Percentiles rank a stretch among this genome's conserved stretches.
phyloP scores from a whole-genome alignment of 2,888 invertebrate genomes.

The Prosapia bicincta region DNA sequence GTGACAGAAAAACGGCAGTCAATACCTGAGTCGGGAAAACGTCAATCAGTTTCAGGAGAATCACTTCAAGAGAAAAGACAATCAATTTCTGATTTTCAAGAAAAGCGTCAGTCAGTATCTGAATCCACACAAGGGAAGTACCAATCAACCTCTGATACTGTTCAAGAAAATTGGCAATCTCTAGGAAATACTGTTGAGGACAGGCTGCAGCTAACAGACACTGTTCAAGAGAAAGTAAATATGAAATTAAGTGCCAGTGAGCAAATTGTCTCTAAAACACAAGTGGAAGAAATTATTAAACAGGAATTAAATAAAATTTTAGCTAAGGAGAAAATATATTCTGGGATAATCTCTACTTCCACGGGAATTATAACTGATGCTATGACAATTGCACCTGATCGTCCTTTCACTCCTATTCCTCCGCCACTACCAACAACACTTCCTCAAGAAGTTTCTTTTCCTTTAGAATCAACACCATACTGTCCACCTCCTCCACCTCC shows the following conservation, averaged over 20 bases:
- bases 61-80: not conserved
- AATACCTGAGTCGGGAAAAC: not conserved
- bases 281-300: conserved; percentile 34
- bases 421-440: conserved; percentile 31
- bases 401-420: conserved; percentile 37
- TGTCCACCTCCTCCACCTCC: conserved; percentile 33
- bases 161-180: not conserved
- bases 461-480: conserved; percentile 35
- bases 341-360: conserved; percentile 18
- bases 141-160: not conserved
- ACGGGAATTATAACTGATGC: conserved; percentile 32
- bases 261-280: conserved; percentile 32
- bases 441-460: conserved; percentile 34
- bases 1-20: not conserved
- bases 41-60: not conserved
- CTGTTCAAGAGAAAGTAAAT: not conserved
- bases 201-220: not conserved
- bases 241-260: not conserved
- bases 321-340: conserved; percentile 7
- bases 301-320: conserved; percentile 33
- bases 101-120: not conserved
- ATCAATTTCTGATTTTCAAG: not conserved
- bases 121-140: not conserved
- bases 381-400: conserved; percentile 35
- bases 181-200: not conserved